Base-by-base conservation (phyloP, 92 coral and sea anemone species). In the Parazoanthus darwini region DNA sequence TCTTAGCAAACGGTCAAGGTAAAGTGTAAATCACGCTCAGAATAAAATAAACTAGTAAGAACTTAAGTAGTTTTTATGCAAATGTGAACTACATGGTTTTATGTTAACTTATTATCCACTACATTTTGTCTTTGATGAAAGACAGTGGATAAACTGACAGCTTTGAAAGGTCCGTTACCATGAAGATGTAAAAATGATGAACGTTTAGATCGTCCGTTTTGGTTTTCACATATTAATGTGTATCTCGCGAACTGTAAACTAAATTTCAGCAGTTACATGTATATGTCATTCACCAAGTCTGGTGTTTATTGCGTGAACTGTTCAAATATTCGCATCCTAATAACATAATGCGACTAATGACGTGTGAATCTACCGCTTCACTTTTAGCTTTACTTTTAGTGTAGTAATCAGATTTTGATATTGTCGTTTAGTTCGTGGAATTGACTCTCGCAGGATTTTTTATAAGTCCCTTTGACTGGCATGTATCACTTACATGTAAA, bases 1-100 rank as follows among this genome's bases (percentile, higher is more conserved):
- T 80, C 84, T 29, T 29, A 20, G 84, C 84, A 80, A 14, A 71
- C 20, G 42, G 67, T 6, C 66, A 80, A 80, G 84, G 84, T 80
- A 80, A 74, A 15, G 63, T 26, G 70, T 56, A 54, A 13, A 74
- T 74, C 29, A 1, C 10, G 8, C n/a, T 75, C 42, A 44, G 18
- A 48, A 80, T 14, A 29, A n/a, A 0, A 26, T 5, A 8, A 80
- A 51, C 25, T 9, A 26, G 42, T 26, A 56, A 33, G 10, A 6
- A 51, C 13, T 13, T 0, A 29, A 8, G 23, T 9, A 13, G 11
- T 51, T 38, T 4, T 20, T 14, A 51, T 15, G 42, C 36, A 29
- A 39, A 16, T 5, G 37, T 74, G 39, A 74, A 42, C 42, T 36
- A 14, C 33, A 29, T 29, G 33, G 33, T 29, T 29, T 35, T 5